Percentiles rank a stretch among this genome's conserved stretches.
phyloP scores from a whole-genome alignment of 2,888 invertebrate species.

The Synanthedon formicaeformis region DNA sequence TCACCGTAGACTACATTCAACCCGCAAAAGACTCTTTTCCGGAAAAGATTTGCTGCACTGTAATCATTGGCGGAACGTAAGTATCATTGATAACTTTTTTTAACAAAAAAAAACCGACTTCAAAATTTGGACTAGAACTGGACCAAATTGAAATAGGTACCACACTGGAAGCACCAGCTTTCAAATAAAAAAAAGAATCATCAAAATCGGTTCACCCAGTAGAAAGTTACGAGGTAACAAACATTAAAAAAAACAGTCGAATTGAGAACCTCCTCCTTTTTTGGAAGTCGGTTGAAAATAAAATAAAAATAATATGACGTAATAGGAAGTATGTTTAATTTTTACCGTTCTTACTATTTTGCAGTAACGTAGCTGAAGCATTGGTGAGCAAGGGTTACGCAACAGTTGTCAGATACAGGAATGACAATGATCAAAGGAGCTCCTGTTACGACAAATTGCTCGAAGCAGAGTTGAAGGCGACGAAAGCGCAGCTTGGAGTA shows the following conservation, averaged over 20 bases:
- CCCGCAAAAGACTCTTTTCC: constrained; percentile 94
- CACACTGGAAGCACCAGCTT: too few species aligned
- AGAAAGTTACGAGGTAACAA: too few species aligned
- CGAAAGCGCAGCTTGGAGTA: constrained; percentile 82
- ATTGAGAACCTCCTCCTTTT: too few species aligned
- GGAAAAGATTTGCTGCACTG: constrained; percentile 95
- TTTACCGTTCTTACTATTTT: neutral
- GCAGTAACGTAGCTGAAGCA: constrained; percentile 92
- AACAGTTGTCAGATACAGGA: constrained; percentile 91
- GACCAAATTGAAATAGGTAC: too few species aligned
- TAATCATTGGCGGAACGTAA: constrained; percentile 75
- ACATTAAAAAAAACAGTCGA: too few species aligned
- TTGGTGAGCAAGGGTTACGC: constrained; percentile 93
- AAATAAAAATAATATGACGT: neutral
- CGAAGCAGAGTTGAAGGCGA: constrained; percentile 93
- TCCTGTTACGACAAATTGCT: constrained; percentile 92
- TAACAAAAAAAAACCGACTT: too few species aligned
- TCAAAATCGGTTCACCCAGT: too few species aligned
- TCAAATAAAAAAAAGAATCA: too few species aligned
- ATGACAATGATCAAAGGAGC: constrained; percentile 96
- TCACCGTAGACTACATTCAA: constrained; percentile 95
- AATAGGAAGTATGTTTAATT: neutral
- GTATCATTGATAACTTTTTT: constrained; percentile 24
- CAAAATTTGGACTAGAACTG: too few species aligned
- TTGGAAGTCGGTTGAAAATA: too few species aligned